Base-by-base conservation (phyloP, 2,888 invertebrate genomes). In the Acleris emargana region DNA sequence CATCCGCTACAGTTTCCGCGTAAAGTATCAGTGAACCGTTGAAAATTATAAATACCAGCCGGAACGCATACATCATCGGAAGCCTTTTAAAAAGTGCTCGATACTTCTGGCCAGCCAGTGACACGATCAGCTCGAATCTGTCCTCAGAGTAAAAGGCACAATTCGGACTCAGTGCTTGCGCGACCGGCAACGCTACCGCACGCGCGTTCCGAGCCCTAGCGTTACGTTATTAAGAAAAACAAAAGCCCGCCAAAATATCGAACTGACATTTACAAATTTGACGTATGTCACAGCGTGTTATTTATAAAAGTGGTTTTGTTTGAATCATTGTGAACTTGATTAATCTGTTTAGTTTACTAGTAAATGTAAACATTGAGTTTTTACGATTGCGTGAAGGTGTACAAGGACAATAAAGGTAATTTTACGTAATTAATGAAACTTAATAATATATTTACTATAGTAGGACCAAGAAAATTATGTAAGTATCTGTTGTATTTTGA, bases 61-160 rank as follows among this genome's bases (percentile, higher is more conserved):
- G 88, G 88, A 87, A 84, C 81, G 71, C 69, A 80, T 79, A 77
- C 76, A 85, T 86, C 85, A 86, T 89, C 90, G 89, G 89, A 91
- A 88, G 88, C 84, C 79, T 81, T 73, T 70, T 76, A 71, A 72
- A 71, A 57, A 61, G 58, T 62, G 58, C 68, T 67, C 62, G 52
- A 64, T 72, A 71, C 70, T 73, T 73, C 66, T 64, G 54, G 75
- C 68, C 78, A 71, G 68, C 71, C 68, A 80, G 72, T 81, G 82
- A 83, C 83, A 82, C 77, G 76, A 70, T 67, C 76, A 72, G 68
- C 72, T 76, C 79, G 80, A 77, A 69, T 72, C 57, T 71, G 81
- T 80, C 79, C 82, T 70, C 68, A 69, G 77, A 83, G 87, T 87
- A 89, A 89, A 86, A 88, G 89, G 86, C 82, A 78, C 80, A 76